Evolutionary conservation across 1,140 invertebrate species (phyloP), one percentile per base, ranked within the genome.

Genomic region (Scaptodrosophila lebanonensis): DNA sequence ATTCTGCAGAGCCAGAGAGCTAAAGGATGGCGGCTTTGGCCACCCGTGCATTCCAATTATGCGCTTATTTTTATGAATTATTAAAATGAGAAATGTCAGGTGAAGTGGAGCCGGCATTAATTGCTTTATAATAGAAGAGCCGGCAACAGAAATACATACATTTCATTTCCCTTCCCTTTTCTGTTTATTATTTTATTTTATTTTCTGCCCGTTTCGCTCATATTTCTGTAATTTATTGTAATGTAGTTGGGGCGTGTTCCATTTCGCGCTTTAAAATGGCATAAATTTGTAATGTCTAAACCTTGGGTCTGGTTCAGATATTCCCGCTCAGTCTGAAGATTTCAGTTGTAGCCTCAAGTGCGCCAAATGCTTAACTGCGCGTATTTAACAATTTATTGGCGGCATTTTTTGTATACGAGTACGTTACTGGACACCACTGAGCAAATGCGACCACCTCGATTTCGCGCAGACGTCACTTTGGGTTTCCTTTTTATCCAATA

Each of bases 201-300:
- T 25, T 25, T 25, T 25, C 15, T 35, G 35, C 30, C 6, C 13
- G 25, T 36, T 13, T 12, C 33, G 36, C 69, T 82, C 75, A 79
- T 79, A 79, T 79, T 82, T 82, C 75, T 75, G 66, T 83, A 82
- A 83, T 82, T 82, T 82, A 82, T 82, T 82, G 76, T 83, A 82
- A 83, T 82, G 75, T 70, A 83, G 66, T 83, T 66, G 70, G 76
- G 75, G 75, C 75, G 76, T 82, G 76, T 82, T 82, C 83, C 70
- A 82, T 82, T 82, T 82, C 75, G 83, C 75, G 75, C 75, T 82
- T 82, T 82, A 82, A 82, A 82, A 83, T 67, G 76, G 75, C 75
- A 82, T 82, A 82, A 82, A 82, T 83, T 82, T 66, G 43, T 56
- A 48, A 30, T n/a, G n/a, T n/a, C n/a, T n/a, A n/a, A n/a, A n/a